Percentiles rank a stretch among this genome's conserved stretches.
phyloP scores from a whole-genome alignment of 2,888 invertebrate species.

The Acanthopleura granulata region DNA sequence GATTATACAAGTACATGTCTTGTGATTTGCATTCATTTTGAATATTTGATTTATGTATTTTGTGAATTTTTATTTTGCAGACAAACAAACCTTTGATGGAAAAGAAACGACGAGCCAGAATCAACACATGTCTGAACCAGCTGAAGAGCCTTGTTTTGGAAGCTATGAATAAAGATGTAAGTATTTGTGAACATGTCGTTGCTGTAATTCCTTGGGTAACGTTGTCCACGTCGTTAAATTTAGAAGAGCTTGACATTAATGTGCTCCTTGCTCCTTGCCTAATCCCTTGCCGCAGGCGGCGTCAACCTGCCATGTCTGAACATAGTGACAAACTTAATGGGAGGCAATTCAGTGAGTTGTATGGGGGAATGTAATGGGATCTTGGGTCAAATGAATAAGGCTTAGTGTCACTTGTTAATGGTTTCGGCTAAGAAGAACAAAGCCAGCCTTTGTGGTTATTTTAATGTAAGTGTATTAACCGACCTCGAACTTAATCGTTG shows the following conservation, averaged over 20 bases:
- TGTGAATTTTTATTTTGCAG: slow-evolving; percentile 28
- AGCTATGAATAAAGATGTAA: slow-evolving; percentile 43
- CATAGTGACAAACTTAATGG: too few relatives aligned
- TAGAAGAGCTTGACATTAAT: slow-evolving; percentile 2
- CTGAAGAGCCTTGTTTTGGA: slow-evolving; percentile 41
- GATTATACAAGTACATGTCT: not conserved
- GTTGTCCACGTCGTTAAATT: not conserved
- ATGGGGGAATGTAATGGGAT: too few relatives aligned
- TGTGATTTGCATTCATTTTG: not conserved
- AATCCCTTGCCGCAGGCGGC: not conserved
- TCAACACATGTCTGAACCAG: slow-evolving; percentile 40
- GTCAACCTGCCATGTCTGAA: not conserved
- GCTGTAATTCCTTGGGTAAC: not conserved
- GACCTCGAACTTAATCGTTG: not conserved
- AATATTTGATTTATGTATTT: not conserved
- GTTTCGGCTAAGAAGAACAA: too few relatives aligned
- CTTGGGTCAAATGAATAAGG: too few relatives aligned
- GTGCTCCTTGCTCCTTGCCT: not conserved
- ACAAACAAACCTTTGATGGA: slow-evolving; percentile 45
- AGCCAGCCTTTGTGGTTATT: too few relatives aligned
- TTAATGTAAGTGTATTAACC: too few relatives aligned
- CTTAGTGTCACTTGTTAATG: too few relatives aligned
- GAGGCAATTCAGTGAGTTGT: too few relatives aligned
- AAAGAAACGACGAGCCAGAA: slow-evolving; percentile 37
- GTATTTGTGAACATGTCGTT: slow-evolving; percentile 7